phyloP scores from a whole-genome alignment of 2,797 vertebrate genomes.

The Propithecus perrieri region DNA sequence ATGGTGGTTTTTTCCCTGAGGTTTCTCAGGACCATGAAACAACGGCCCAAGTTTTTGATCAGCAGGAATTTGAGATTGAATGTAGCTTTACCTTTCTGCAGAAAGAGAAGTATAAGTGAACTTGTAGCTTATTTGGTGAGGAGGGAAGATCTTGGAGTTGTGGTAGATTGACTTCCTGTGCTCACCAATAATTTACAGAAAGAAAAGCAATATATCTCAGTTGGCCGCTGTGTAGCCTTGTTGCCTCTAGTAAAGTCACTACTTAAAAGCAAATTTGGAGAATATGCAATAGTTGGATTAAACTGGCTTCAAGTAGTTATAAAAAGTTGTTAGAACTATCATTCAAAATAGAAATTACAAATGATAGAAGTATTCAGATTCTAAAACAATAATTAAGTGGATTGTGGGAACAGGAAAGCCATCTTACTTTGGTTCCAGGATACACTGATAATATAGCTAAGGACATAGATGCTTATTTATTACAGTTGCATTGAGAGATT shows the following conservation, averaged over 20 bases:
- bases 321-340: neutral
- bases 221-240: neutral
- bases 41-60: neutral
- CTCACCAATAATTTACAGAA: neutral
- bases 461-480: neutral
- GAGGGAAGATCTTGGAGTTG: neutral
- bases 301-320: neutral
- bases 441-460: neutral
- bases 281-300: neutral
- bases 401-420: neutral
- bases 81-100: neutral
- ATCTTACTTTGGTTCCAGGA: neutral
- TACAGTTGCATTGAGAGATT: neutral
- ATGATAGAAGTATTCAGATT: neutral
- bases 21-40: neutral
- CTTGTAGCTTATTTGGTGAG: neutral
- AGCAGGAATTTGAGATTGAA: neutral
- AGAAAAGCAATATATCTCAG: neutral
- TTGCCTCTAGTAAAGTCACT: neutral
- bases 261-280: neutral
- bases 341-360: neutral
- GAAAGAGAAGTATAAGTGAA: neutral
- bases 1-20: constrained; percentile 66
- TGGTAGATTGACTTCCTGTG: neutral
- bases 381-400: neutral